A percentile compares a stretch with the other conserved stretches of the same genome.
phyloP scores from a whole-genome alignment of 2,888 invertebrate genomes.

The Pseudoips prasinana region DNA sequence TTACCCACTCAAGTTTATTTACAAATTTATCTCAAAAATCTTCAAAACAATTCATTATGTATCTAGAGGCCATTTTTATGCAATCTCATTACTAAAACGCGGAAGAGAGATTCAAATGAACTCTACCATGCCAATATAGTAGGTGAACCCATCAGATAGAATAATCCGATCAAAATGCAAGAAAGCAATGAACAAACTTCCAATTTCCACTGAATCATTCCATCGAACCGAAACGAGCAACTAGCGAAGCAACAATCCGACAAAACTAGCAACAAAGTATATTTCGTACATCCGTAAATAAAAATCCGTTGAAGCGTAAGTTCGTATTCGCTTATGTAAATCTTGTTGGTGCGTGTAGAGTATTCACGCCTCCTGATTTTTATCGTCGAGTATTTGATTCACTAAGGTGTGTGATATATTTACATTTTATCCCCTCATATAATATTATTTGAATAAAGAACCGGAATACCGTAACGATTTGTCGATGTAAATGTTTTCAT shows the following conservation, averaged over 20 bases:
- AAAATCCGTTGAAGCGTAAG: conserved; percentile 32
- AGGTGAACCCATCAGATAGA: no score
- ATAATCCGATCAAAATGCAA: no score
- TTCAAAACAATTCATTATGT: no score
- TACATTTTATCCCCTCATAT: conserved; percentile 37
- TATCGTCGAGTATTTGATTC: conserved; percentile 45
- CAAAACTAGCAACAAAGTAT: conserved; percentile 27
- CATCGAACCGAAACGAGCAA: no score
- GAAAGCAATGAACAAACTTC: no score
- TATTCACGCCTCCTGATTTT: conserved; percentile 57
- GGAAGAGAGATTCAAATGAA: no score
- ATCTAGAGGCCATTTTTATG: no score
- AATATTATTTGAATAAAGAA: conserved; percentile 35
- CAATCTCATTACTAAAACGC: no score
- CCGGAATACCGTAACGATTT: conserved; percentile 28
- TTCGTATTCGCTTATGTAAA: conserved; percentile 44
- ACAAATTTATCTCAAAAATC: no score
- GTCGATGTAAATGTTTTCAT: conserved; percentile 15
- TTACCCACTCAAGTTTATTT: no score
- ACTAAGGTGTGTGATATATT: conserved; percentile 53
- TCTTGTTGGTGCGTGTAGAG: conserved; percentile 49
- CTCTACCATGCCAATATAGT: no score
- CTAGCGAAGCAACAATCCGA: conserved; percentile 21
- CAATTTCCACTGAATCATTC: no score
- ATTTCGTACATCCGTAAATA: conserved; percentile 24